Evolutionary conservation across 2,888 invertebrate species (phyloP), one percentile per base, ranked within the genome.

Genomic region (Patella pellucida): DNA sequence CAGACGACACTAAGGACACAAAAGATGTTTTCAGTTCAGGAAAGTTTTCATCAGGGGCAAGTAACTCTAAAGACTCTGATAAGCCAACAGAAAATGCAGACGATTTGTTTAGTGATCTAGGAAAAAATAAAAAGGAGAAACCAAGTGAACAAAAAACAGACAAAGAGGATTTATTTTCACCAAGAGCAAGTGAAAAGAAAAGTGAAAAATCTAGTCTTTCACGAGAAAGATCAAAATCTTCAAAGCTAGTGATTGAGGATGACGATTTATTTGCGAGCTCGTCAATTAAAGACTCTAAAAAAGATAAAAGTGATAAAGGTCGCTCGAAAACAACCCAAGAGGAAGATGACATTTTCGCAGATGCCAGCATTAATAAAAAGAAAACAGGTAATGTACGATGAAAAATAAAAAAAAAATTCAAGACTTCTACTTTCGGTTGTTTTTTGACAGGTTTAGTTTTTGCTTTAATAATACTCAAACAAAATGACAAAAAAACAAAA

Each of bases 321-420:
- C 69, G 69, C 56, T 69, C 56, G 23, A 27, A 68, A 15, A 74
- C 69, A 16, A 73, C 71, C 16, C 77, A 72, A 56, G 82, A 78
- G 41, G 79, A 82, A 31, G 76, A 82, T 52, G 81, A 82, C 69
- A 78, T 82, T 16, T 81, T 82, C 77, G 80, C 79, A n/a, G 79
- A 81, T 74, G 78, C 83, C 68, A 81, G 81, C 71, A 52, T 82
- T 31, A 79, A 79, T 62, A 79, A 72, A 73, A 81, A 83, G 68
- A 78, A 79, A 78, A 76, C 73, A 73, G 50, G 62, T 71, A 56
- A 68, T 71, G 19, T 12, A 31, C 52, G 19, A 31, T 15, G 15
- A 31, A 19, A 16, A 7, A 15, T 1, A 31, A 27, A 5, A 19
- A 16, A 15, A 70, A 41, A 0, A 7, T 41, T 7, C 41, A 41